A percentile compares a stretch with the other conserved stretches of the same genome.
Evolutionary conservation across 2,797 vertebrate genomes (phyloP).

Genomic region (Sciaenops ocellatus): DNA sequence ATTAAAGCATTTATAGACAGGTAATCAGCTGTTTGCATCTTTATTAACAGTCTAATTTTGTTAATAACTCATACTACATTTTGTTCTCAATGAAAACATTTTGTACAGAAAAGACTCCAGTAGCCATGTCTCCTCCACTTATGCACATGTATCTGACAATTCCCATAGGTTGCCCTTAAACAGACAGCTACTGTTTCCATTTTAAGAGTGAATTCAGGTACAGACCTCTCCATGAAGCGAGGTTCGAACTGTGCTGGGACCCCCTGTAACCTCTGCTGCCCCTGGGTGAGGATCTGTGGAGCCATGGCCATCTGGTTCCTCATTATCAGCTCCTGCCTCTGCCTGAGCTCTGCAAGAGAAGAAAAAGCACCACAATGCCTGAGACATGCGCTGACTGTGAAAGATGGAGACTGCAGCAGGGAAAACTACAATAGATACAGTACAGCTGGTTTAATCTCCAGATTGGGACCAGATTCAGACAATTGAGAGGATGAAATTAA

Average conservation of each 20-base stretch:
- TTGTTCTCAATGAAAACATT: not conserved
- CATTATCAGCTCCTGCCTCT: slow-evolving; percentile 92
- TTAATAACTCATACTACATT: not conserved
- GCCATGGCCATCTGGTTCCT: slow-evolving; percentile 94
- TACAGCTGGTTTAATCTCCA: not conserved
- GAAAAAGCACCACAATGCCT: slow-evolving; percentile 15
- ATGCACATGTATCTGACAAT: not conserved
- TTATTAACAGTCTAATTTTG: not conserved
- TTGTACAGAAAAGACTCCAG: not conserved
- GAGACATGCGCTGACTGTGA: slow-evolving; percentile 31
- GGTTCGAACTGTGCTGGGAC: slow-evolving; percentile 90
- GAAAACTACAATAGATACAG: not conserved
- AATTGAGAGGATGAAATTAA: not conserved
- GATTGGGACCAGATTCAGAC: not conserved
- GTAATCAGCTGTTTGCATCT: not conserved
- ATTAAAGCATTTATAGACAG: not conserved
- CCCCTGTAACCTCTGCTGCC: slow-evolving; percentile 90
- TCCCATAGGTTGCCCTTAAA: not conserved
- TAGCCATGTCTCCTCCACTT: not conserved
- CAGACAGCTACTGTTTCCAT: slow-evolving; percentile 8
- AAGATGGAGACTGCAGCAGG: slow-evolving; percentile 20
- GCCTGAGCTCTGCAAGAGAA: slow-evolving; percentile 88
- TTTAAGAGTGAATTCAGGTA: slow-evolving; percentile 30
- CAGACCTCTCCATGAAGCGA: slow-evolving; percentile 91
- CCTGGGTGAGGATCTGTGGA: slow-evolving; percentile 88